Evolutionary conservation across 2,113 vertebrate species (phyloP).

Genomic region (Oreochromis niloticus): DNA sequence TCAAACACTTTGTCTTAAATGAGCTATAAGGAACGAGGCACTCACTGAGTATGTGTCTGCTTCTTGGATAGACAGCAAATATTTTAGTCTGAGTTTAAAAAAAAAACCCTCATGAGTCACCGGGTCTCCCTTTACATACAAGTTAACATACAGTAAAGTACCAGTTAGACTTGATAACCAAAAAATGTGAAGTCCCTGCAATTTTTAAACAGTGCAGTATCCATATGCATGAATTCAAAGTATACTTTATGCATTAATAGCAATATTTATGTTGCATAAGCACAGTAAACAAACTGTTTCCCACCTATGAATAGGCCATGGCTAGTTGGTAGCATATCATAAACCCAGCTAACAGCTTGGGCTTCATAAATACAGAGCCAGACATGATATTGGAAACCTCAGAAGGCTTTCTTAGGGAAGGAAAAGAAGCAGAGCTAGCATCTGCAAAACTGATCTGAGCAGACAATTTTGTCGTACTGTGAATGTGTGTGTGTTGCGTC

Average conservation of each 20-base stretch:
- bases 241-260: background rate
- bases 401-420: conserved; percentile 23
- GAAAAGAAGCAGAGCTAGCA: conserved; percentile 31
- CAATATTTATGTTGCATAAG: background rate
- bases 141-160: background rate
- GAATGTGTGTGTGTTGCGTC: conserved; percentile 4
- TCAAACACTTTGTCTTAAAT: background rate
- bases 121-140: background rate
- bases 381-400: conserved; percentile 44
- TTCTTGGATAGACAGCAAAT: background rate
- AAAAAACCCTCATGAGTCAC: background rate
- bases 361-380: background rate
- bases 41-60: background rate
- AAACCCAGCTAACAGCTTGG: background rate
- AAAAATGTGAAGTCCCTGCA: background rate
- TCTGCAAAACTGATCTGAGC: conserved; percentile 57
- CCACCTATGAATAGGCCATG: background rate
- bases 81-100: background rate
- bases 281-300: background rate
- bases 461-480: conserved; percentile 21
- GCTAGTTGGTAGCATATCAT: background rate
- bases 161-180: background rate
- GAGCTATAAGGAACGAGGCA: background rate
- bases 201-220: background rate
- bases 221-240: background rate